Percentiles rank a stretch among this genome's conserved stretches.
phyloP scores from a whole-genome alignment of 2,797 vertebrate genomes.

The Linurgus olivaceus region DNA sequence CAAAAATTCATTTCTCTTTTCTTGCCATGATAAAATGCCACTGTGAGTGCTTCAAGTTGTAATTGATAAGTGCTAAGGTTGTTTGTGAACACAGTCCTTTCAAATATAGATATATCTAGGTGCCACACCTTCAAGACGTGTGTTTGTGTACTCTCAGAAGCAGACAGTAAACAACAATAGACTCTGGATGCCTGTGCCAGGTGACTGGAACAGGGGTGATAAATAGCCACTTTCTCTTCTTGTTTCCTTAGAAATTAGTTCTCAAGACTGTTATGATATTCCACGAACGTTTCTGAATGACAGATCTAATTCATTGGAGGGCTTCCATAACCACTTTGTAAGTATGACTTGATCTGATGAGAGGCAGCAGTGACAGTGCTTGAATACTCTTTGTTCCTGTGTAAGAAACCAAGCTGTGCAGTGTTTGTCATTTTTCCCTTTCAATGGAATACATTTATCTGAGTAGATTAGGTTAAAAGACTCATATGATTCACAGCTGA shows the following conservation, averaged over 20 bases:
- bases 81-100: neutral
- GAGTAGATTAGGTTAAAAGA: constrained; percentile 36
- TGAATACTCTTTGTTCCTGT: neutral
- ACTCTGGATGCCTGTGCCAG: neutral
- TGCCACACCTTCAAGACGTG: neutral
- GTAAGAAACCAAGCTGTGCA: neutral
- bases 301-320: constrained; percentile 92
- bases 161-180: constrained; percentile 14
- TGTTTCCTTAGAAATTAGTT: constrained; percentile 87
- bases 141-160: neutral
- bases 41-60: neutral
- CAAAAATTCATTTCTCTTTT: neutral
- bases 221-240: constrained; percentile 52
- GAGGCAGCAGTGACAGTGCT: neutral
- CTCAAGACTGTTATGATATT: constrained; percentile 98
- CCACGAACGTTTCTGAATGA: constrained; percentile 93
- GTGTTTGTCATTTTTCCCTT: neutral
- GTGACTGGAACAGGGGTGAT: constrained; percentile 3
- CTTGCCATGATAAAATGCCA: neutral
- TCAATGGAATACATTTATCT: neutral
- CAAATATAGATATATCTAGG: neutral
- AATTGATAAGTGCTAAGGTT: neutral
- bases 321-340: constrained; percentile 95
- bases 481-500: constrained; percentile 44
- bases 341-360: constrained; percentile 75